Conservation (phyloP, 2,888 invertebrate genomes). For the Chloroclystis v-ata region DNA sequence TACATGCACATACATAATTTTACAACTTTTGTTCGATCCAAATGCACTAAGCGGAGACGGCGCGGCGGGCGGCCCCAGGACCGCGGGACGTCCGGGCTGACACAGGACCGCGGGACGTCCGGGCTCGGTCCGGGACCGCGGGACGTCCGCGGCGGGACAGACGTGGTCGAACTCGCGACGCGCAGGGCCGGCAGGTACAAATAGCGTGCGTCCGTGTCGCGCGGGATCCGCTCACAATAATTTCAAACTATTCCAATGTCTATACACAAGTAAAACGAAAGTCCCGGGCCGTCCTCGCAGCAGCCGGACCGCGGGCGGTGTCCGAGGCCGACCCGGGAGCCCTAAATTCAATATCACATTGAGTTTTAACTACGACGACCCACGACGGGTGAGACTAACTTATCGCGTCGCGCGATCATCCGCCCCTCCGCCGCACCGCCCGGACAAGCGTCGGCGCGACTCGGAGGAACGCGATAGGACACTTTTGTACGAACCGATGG, state of each 20-base stretch:
- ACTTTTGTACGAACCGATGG: conserved; percentile 27
- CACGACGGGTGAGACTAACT: conserved; percentile 50
- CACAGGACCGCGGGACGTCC: conserved; percentile 11
- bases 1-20: conserved; percentile 54
- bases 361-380: conserved; percentile 45
- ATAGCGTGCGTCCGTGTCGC: conserved; percentile 34
- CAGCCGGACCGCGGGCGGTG: conserved; percentile 16
- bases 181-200: conserved; percentile 28
- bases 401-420: conserved; percentile 65
- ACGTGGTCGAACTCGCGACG: conserved; percentile 34
- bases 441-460: conserved; percentile 26
- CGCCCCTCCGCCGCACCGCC: conserved; percentile 38
- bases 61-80: conserved; percentile 40
- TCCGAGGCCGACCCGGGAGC: conserved; percentile 42
- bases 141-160: conserved; percentile 54
- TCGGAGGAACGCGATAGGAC: conserved; percentile 24
- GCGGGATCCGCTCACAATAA: conserved; percentile 51
- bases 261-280: conserved; percentile 67
- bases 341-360: conserved; percentile 51
- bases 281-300: conserved; percentile 51
- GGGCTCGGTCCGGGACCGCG: conserved; percentile 8
- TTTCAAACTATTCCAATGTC: conserved; percentile 58
- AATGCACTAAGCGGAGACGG: conserved; percentile 55
- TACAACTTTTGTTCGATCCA: conserved; percentile 56
- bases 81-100: conserved; percentile 28